A percentile compares a stretch with the other conserved stretches of the same genome.
These are phyloP conservation scores for Heliconius hermathena DNA, from an alignment of 1,140 invertebrate species.

Conservation along the genomic window DNA sequence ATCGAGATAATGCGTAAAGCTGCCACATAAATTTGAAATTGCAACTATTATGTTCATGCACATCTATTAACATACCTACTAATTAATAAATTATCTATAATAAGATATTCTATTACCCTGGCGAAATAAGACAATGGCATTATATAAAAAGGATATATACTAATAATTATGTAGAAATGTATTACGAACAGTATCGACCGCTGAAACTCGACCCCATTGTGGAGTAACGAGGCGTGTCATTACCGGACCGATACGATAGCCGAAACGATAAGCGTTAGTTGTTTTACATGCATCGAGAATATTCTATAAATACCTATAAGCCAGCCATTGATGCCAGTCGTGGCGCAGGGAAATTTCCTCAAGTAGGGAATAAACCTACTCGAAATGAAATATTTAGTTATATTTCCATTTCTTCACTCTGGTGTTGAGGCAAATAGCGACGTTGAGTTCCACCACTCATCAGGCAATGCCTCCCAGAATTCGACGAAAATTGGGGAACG, in stretches of 20 bases:
- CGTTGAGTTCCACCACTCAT: too few species aligned
- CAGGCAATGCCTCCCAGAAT: too few species aligned
- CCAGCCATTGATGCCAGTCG: too few species aligned
- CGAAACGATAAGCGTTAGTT: slow-evolving; percentile 21
- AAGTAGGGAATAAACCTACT: too few species aligned
- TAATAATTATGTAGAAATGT: slow-evolving; percentile 19
- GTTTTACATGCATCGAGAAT: slow-evolving; percentile 2
- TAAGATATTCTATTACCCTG: neutral
- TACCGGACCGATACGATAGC: slow-evolving; percentile 11
- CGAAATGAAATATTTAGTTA: too few species aligned
- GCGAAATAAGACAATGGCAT: slow-evolving; percentile 5
- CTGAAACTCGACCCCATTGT: slow-evolving; percentile 19
- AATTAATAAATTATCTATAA: neutral
- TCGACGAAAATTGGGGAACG: too few species aligned
- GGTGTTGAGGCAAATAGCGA: too few species aligned
- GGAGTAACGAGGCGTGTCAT: slow-evolving; percentile 29
- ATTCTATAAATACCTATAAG: neutral
- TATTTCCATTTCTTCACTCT: too few species aligned
- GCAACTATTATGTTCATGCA: neutral
- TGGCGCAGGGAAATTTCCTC: too few species aligned
- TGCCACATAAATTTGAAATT: neutral
- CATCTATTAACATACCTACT: neutral
- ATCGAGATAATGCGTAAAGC: too few species aligned
- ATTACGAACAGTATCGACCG: slow-evolving; percentile 21
- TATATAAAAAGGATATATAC: slow-evolving; percentile 8